These are phyloP conservation scores for Porites divaricata DNA, from an alignment of 92 coral and sea anemone genomes.

Conservation along the genomic window DNA sequence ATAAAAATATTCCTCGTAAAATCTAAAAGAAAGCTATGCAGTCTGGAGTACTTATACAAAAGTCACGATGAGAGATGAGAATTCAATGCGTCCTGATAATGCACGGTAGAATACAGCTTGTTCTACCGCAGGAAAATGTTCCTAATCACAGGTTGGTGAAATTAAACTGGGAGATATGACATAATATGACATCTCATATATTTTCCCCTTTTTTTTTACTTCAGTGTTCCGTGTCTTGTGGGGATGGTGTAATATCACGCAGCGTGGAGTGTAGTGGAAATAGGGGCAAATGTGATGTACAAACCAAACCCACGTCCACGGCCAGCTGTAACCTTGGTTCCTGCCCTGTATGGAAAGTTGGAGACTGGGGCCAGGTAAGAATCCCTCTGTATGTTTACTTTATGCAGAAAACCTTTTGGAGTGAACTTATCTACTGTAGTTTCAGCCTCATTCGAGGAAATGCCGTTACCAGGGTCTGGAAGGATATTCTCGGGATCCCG, in stretches of 20 bases:
- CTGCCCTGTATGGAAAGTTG: conserved; percentile 69
- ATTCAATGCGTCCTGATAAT: too few species aligned
- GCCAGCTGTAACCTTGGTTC: conserved; percentile 45
- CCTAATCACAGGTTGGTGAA: background rate
- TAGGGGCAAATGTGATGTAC: conserved; percentile 40
- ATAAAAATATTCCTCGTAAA: too few species aligned
- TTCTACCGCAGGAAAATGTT: background rate
- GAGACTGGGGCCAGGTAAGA: conserved; percentile 66
- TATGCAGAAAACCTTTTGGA: too few species aligned
- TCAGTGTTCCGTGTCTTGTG: conserved; percentile 88
- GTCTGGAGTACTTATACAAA: too few species aligned
- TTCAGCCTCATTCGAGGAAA: too few species aligned
- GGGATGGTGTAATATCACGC: conserved; percentile 70
- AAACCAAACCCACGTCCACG: conserved; percentile 56
- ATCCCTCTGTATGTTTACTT: background rate
- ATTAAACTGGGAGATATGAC: background rate
- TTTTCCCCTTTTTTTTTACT: background rate
- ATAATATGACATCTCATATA: too few species aligned
- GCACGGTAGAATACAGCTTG: background rate
- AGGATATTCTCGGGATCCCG: too few species aligned
- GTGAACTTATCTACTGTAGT: too few species aligned
- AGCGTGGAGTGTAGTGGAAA: conserved; percentile 52
- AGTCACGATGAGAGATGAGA: background rate
- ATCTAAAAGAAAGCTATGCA: too few species aligned
- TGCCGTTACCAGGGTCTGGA: too few species aligned